These are phyloP conservation scores for Girardia tigrina DNA, from an alignment of 2,888 invertebrate species.

Conservation along the genomic window DNA sequence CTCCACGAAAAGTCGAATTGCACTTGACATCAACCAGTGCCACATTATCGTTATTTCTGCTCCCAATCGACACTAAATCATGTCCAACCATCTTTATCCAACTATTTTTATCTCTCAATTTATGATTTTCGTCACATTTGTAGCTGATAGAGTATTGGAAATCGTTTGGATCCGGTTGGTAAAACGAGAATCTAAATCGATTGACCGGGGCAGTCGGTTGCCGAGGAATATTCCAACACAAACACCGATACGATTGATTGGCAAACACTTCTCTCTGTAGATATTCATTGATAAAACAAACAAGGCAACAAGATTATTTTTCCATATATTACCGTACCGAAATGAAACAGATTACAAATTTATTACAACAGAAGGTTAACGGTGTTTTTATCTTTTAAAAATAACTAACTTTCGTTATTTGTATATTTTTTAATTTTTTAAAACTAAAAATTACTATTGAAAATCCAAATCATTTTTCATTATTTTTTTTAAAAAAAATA, in stretches of 20 bases:
- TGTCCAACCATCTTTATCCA: neutral
- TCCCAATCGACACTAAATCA: neutral
- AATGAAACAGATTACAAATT: too few species aligned
- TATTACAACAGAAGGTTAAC: too few species aligned
- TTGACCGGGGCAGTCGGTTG: too few species aligned
- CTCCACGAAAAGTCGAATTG: conserved; percentile 17
- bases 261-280: neutral
- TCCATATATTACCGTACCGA: too few species aligned
- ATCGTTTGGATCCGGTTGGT: neutral
- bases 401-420: too few species aligned
- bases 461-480: too few species aligned
- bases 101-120: too few species aligned
- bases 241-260: neutral
- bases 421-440: too few species aligned
- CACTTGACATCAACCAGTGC: neutral
- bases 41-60: neutral
- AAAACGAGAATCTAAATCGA: neutral
- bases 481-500: too few species aligned
- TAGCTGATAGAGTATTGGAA: neutral
- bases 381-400: too few species aligned
- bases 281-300: neutral
- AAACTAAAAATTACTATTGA: too few species aligned
- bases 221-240: neutral
- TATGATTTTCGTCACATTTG: neutral
- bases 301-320: neutral